A percentile compares a stretch with the other conserved stretches of the same genome.
Evolutionary conservation across 2,113 vertebrate genomes (phyloP).

Genomic region (Octodon degus): DNA sequence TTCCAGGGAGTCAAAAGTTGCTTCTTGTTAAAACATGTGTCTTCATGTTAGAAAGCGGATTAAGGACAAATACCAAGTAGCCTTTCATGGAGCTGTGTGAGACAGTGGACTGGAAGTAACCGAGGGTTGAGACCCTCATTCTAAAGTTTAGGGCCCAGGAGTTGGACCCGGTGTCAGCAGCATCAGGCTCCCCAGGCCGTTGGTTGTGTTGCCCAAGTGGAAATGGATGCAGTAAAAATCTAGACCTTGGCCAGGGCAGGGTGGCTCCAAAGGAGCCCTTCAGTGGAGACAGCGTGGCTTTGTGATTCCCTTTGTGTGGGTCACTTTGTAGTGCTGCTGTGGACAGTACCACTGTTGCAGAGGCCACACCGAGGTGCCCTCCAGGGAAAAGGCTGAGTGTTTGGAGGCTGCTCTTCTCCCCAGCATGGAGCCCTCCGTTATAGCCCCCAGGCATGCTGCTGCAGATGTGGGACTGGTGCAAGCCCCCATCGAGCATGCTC

Average conservation of each 20-base stretch:
- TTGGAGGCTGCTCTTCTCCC: background rate
- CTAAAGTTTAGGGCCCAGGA: background rate
- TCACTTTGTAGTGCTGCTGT: background rate
- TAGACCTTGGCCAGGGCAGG: background rate
- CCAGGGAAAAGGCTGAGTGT: background rate
- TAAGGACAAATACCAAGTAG: background rate
- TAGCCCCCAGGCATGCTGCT: background rate
- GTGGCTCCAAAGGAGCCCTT: background rate
- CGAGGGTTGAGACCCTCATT: background rate
- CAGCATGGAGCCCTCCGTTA: background rate
- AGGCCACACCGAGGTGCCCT: accelerated
- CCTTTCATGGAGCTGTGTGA: background rate
- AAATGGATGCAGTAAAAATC: background rate
- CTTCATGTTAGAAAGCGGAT: background rate
- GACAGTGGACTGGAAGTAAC: background rate
- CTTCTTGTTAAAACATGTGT: background rate
- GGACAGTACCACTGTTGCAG: background rate
- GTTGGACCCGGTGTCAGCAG: background rate
- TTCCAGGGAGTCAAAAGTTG: slow-evolving; percentile 1
- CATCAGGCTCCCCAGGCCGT: background rate
- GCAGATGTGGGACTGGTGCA: background rate
- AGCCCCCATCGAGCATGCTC: background rate
- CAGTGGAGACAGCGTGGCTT: background rate
- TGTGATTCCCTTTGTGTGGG: background rate
- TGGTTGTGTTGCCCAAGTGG: background rate